A percentile compares a stretch with the other conserved stretches of the same genome.
Evolutionary conservation across 2,113 vertebrate genomes (phyloP).

Genomic region (Macrotis lagotis): DNA sequence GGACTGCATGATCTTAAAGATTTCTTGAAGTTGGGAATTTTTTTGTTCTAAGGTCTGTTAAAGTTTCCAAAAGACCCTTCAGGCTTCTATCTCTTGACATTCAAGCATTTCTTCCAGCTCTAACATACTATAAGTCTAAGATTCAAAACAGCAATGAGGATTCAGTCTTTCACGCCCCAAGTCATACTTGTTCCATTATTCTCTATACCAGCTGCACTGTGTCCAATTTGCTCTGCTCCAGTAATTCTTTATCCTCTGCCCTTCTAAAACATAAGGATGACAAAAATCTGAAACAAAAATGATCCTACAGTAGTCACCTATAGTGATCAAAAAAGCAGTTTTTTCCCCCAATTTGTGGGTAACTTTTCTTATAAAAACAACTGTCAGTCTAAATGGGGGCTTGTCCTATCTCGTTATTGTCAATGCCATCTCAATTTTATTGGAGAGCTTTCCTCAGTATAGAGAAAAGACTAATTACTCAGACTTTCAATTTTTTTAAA

Average conservation of each 20-base stretch:
- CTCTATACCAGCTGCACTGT: accelerated
- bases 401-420: not conserved
- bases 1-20: not conserved
- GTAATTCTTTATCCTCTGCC: not conserved
- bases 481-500: constrained; percentile 14
- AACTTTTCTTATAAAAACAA: not conserved
- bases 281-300: not conserved
- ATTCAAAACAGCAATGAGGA: not conserved
- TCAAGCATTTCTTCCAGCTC: not conserved
- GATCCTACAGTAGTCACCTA: not conserved
- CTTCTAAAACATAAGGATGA: not conserved
- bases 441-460: not conserved
- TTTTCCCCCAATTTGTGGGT: not conserved
- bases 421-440: not conserved
- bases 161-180: not conserved
- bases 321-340: not conserved
- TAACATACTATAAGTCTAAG: not conserved
- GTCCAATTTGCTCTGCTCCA: not conserved
- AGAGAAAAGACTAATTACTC: not conserved
- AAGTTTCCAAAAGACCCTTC: not conserved
- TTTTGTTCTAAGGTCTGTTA: not conserved
- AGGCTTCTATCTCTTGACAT: not conserved
- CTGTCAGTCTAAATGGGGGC: not conserved
- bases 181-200: not conserved
- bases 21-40: not conserved